Evolutionary conservation across 2,797 vertebrate species (phyloP).

Genomic region (Mionectes olivaceus): DNA sequence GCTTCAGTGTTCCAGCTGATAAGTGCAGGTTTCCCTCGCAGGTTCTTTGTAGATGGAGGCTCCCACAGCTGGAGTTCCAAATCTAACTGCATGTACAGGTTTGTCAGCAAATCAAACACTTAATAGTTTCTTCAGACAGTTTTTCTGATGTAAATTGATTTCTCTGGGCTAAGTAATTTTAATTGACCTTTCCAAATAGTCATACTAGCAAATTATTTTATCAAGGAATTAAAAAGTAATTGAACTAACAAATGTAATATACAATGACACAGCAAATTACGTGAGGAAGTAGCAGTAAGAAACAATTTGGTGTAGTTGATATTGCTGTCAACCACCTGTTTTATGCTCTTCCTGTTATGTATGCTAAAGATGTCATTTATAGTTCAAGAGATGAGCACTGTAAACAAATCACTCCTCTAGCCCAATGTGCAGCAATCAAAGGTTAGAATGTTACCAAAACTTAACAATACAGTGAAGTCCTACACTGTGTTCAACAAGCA

Average conservation of each 20-base stretch:
- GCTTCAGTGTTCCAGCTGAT: neutral
- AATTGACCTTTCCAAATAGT: conserved; percentile 30
- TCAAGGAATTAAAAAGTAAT: conserved; percentile 13
- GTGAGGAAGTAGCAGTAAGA: neutral
- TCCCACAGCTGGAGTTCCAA: neutral
- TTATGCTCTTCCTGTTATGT: neutral
- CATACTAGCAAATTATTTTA: conserved; percentile 22
- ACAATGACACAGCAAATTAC: neutral
- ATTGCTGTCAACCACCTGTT: neutral
- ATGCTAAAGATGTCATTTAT: neutral
- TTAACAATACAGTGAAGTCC: neutral
- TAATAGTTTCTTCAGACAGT: neutral
- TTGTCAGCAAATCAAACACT: neutral
- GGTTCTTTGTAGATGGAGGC: neutral
- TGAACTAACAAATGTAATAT: conserved; percentile 28
- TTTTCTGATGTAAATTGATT: conserved; percentile 6
- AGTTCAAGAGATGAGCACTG: neutral
- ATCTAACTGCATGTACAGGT: neutral
- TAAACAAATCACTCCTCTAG: neutral
- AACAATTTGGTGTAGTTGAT: neutral
- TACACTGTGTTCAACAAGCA: neutral
- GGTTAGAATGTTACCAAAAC: neutral
- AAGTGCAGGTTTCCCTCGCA: neutral
- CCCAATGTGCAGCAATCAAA: neutral
- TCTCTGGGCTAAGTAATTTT: conserved; percentile 54